A percentile compares a stretch with the other conserved stretches of the same genome.
phyloP scores from a whole-genome alignment of 2,113 vertebrate species.

The Chaetorhynchus papuensis region DNA sequence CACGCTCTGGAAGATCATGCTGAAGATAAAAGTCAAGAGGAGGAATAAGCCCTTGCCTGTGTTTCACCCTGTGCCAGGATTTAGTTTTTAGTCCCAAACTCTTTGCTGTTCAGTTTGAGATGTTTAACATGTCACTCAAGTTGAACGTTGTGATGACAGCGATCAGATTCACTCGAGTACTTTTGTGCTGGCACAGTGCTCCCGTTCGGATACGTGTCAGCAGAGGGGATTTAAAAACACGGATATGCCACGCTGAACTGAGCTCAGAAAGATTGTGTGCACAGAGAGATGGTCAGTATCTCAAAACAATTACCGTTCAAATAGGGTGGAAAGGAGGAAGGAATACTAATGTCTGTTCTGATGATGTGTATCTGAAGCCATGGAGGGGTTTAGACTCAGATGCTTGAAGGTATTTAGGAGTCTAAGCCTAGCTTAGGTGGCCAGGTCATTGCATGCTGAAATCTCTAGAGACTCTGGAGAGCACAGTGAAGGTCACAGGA shows the following conservation, averaged over 20 bases:
- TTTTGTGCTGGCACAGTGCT: background rate
- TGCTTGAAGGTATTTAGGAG: background rate
- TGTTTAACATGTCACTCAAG: constrained; percentile 22
- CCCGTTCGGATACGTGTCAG: background rate
- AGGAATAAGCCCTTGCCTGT: background rate
- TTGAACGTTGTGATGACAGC: constrained; percentile 15
- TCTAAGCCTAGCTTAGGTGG: background rate
- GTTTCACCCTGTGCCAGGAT: background rate
- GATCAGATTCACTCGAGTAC: constrained; percentile 13
- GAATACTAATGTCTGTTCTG: background rate
- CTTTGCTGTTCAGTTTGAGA: background rate
- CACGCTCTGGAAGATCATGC: background rate
- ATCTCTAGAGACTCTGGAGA: background rate
- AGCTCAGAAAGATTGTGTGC: background rate
- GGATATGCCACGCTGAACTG: background rate
- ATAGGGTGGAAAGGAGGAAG: background rate
- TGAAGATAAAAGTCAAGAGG: background rate
- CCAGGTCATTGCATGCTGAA: background rate
- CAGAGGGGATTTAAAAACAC: background rate
- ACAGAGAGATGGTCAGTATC: background rate
- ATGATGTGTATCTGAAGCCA: background rate
- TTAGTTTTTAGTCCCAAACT: background rate
- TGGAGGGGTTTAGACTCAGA: background rate
- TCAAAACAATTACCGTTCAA: background rate
- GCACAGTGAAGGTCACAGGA: background rate